Evolutionary conservation across 2,888 invertebrate species (phyloP), one percentile per base, ranked within the genome.

Genomic region (Theretra japonica): DNA sequence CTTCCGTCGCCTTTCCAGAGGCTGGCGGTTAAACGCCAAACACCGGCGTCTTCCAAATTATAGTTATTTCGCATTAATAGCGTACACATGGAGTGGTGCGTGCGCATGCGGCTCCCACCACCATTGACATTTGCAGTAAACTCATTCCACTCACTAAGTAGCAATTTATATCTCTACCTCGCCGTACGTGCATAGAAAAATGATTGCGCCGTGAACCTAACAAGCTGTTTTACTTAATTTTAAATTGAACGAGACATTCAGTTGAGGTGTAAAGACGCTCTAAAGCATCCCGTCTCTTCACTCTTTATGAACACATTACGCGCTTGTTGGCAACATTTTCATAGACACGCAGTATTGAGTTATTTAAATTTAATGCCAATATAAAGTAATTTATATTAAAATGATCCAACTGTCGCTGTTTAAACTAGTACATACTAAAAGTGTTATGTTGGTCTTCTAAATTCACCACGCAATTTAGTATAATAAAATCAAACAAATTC

Each of bases 61-160:
- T 91, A 92, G 94, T 92, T 90, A 92, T 92, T 93, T 90, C 80
- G 85, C 90, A 90, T 91, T 91, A 91, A 92, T 90, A 90, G 90
- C 88, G 87, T 86, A 88, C 87, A 86, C 88, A 88, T 88, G 85
- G 86, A 83, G 83, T 81, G 82, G 83, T 90, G 90, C 91, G 90
- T 91, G 91, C 86, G 88, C 87, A 85, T 87, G 84, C 83, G 79
- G 85, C 86, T 87, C 80, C 82, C 56, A 84, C 86, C 86, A 77
- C 78, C 84, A 88, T 88, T 90, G 92, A 90, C 90, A 90, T 91
- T 90, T 71, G 57, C 72, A 73, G 70, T 75, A 75, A 75, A 72
- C 72, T 60, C 69, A 53, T 65, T 60, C 72, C 59, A 58, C 68
- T 68, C 70, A 56, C 72, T 74, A 75, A 71, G 72, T 59, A 76